Base-by-base conservation (phyloP, 2,113 vertebrate genomes). In the Haemorhous mexicanus region DNA sequence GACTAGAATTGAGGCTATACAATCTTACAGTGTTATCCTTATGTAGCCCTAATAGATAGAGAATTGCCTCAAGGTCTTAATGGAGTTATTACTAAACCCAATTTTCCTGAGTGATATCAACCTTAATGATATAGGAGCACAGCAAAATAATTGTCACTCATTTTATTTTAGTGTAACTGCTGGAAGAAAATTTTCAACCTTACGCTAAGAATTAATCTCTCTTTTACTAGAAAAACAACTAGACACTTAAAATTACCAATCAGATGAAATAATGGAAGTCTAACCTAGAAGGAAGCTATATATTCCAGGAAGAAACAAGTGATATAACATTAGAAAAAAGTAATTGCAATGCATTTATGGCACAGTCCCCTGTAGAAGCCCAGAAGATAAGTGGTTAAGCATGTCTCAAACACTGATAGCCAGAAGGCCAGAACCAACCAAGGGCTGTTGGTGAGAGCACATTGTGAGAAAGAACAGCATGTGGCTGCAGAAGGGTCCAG, bases 71-170 rank as follows among this genome's bases (percentile, higher is more conserved):
- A 52, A 89, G 69, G 75, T 90, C 94, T 93, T 80, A 87, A 93
- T 93, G 53, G 77, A 89, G 73, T 77, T 92, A 87, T 92, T 91
- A 47, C 24, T 52, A 96, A 97, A 94, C 50, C 23, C 0, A 95
- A 73, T 92, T 93, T 83, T 72, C 49, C 58, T 78, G 44, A 82
- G 33, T 91, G 44, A 66, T 37, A 53, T 70, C 44, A 92, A 70
- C 62, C 41, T 89, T 87, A 94, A 91, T 82, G 39, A 55, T 84
- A 80, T 2, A 76, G 59, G 16, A 80, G 50, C 61, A 58, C 41
- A 88, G 17, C 30, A 93, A 94, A 93, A 89, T 89, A 87, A 93
- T 64, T 72, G 58, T 61, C 39, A 59, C 14, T 69, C 16, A 73
- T 55, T 95, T 91, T 91, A 70, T 68, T 90, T 94, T 58, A 91